phyloP scores from a whole-genome alignment of 2,888 invertebrate genomes.

The Amorpha juglandis region DNA sequence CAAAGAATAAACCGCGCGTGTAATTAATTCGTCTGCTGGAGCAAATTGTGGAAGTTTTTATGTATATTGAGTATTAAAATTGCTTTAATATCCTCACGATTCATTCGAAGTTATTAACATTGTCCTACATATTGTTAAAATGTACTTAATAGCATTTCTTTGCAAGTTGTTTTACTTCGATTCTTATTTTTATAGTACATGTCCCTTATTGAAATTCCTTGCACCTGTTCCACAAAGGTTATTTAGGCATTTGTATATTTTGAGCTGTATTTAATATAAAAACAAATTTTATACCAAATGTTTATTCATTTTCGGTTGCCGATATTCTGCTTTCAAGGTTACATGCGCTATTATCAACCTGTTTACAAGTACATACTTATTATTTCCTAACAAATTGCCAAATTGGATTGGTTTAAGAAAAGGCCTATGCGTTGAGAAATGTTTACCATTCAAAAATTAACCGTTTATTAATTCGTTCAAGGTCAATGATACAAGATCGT shows the following conservation, averaged over 20 bases:
- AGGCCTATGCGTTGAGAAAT: constrained; percentile 4
- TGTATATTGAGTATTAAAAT: constrained; percentile 5
- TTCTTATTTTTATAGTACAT: background rate
- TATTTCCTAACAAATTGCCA: constrained; percentile 8
- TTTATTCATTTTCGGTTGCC: background rate
- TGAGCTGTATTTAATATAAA: background rate
- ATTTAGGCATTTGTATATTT: background rate
- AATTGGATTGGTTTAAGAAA: background rate
- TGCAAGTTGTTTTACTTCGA: background rate
- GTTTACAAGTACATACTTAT: background rate
- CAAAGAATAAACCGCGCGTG: constrained; percentile 16
- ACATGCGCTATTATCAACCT: background rate
- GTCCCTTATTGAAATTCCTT: background rate
- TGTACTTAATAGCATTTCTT: background rate
- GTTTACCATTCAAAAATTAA: constrained; percentile 3
- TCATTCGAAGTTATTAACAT: constrained; percentile 10
- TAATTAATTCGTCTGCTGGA: constrained; percentile 23
- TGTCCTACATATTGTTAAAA: background rate
- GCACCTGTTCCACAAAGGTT: background rate
- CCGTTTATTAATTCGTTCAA: constrained; percentile 17
- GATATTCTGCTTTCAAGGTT: constrained; percentile 15
- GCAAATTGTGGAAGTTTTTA: constrained; percentile 13
- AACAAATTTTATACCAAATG: background rate
- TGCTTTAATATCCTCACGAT: constrained; percentile 10
- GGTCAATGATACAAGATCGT: constrained; percentile 16